Evolutionary conservation across 2,888 invertebrate genomes (phyloP), one percentile per base, ranked within the genome.

Genomic region (Trachelus iudaicus): DNA sequence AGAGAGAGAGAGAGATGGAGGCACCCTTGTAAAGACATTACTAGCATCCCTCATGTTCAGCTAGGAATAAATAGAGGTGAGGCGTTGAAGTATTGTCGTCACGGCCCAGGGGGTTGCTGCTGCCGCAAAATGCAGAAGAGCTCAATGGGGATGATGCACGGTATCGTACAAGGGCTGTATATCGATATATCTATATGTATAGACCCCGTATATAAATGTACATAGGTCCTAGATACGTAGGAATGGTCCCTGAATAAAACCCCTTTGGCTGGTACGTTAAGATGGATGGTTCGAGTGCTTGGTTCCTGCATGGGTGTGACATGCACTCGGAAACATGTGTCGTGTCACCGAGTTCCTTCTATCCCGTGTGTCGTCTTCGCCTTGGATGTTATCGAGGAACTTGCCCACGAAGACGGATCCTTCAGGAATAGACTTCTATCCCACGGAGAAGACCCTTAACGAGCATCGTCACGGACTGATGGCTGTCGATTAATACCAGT

Each of bases 201-300:
- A 56, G 0, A 23, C 6, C 0, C 6, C 0, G 23, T 56, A 23
- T 23, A 23, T 37, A 37, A 4, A 37, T 12, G 35, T 23, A 23
- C 23, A 9, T 56, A 15, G 15, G 15, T 23, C 35, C 56, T 56
- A 9, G 56, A 75, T 75, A 75, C 76, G 69, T 79, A 79, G 69
- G 78, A 84, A 85, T 82, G 84, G 81, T 80, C 79, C 56, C 80
- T 81, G 85, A 85, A 85, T 87, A 86, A 87, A 87, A 88, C 80
- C 85, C 86, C 82, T 81, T 77, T 83, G 80, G 74, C 81, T 82
- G 81, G 83, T 79, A 84, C 81, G 69, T 75, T 79, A 86, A 87
- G 88, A 89, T 87, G 87, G 87, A 89, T 89, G 85, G 85, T 83
- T 81, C 77, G 78, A 71, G 71, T 71, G 15, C 31, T 31, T 31